Conservation (phyloP, 2,888 invertebrate genomes). For the Agrochola lota region DNA sequence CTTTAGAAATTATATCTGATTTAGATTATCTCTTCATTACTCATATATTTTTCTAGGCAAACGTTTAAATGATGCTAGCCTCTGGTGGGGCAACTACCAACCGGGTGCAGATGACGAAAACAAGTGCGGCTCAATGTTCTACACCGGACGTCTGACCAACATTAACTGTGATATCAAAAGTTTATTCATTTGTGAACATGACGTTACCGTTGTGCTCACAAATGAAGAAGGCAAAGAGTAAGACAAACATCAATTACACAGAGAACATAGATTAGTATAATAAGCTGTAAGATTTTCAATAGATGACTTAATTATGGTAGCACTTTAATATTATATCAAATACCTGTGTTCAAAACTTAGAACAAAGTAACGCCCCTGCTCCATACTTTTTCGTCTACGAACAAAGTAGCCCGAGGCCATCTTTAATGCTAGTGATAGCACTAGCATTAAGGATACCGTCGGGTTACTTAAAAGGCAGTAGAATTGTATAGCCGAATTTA, state of each 20-base stretch:
- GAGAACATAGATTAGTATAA: neutral
- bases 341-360: no score
- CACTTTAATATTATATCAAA: no score
- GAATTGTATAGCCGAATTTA: no score
- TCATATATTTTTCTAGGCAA: conserved; percentile 5
- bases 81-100: conserved; percentile 15
- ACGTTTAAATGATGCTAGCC: neutral
- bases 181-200: conserved; percentile 73
- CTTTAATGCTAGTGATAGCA: no score
- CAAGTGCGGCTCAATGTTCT: conserved; percentile 82
- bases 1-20: neutral
- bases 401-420: no score
- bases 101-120: conserved; percentile 36
- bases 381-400: no score
- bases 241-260: neutral
- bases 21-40: neutral
- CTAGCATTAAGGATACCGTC: no score
- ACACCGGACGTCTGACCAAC: conserved; percentile 75
- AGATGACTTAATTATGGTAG: neutral
- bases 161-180: conserved; percentile 73
- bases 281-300: neutral
- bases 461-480: no score
- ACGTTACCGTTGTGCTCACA: neutral
- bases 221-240: neutral
- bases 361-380: no score